Percentiles rank a stretch among this genome's conserved stretches.
Conservation (phyloP, 2,888 invertebrate genomes). For the Hypomecis atomaria region DNA sequence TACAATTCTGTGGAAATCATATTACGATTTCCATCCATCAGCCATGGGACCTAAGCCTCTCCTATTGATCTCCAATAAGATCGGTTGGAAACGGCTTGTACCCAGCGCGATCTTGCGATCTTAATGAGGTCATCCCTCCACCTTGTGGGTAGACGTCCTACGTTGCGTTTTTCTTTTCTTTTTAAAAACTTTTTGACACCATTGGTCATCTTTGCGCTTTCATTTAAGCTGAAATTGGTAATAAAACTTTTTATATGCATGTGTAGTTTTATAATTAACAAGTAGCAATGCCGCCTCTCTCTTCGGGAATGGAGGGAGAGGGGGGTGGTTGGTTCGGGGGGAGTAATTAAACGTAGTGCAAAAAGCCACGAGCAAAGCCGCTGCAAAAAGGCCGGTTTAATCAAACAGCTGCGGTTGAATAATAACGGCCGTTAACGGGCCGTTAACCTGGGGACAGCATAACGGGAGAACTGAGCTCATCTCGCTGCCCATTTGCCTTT, state of each 20-base stretch:
- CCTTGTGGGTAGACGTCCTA: no score
- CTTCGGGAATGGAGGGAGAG: background rate
- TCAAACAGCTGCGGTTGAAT: slow-evolving; percentile 26
- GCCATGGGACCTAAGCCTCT: no score
- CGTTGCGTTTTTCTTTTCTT: no score
- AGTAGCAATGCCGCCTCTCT: slow-evolving; percentile 2
- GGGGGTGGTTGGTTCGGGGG: slow-evolving; percentile 16
- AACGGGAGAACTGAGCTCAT: background rate
- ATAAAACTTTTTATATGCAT: background rate
- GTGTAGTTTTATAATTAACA: slow-evolving; percentile 14
- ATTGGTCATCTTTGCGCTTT: no score
- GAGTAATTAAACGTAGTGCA: slow-evolving; percentile 30
- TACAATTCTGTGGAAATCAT: no score
- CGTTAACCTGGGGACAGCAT: slow-evolving; percentile 15
- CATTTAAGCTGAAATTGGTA: no score
- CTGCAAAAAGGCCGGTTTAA: slow-evolving; percentile 26
- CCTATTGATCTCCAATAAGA: no score
- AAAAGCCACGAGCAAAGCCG: slow-evolving; percentile 18
- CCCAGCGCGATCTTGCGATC: no score
- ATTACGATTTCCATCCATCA: no score
- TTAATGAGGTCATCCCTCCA: no score
- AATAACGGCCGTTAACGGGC: slow-evolving; percentile 24
- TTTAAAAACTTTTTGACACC: no score
- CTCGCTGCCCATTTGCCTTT: slow-evolving; percentile 2
- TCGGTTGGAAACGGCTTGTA: no score